Evolutionary conservation across 2,797 vertebrate species (phyloP).

Genomic region (Bucorvus abyssinicus): DNA sequence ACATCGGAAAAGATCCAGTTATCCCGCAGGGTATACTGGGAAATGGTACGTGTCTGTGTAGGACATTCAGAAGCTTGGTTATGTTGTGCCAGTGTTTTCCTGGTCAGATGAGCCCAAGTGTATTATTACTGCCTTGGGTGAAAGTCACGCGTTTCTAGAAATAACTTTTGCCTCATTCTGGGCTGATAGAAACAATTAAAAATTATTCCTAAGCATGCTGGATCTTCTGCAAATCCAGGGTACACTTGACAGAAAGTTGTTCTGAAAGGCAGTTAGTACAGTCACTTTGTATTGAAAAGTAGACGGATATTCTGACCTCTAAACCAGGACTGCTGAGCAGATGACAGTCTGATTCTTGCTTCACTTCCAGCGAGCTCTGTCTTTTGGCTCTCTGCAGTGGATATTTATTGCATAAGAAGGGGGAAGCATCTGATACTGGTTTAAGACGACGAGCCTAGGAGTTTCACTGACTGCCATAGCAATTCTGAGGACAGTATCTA

Average conservation of each 20-base stretch:
- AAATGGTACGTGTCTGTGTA: not conserved
- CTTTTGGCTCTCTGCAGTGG: not conserved
- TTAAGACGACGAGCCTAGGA: not conserved
- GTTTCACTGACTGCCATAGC: not conserved
- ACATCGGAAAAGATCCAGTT: not conserved
- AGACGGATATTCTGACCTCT: not conserved
- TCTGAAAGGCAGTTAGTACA: not conserved
- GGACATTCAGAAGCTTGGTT: not conserved
- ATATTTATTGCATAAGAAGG: not conserved
- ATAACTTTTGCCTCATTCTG: not conserved
- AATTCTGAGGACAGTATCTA: not conserved
- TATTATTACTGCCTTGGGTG: not conserved
- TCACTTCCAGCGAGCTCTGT: not conserved
- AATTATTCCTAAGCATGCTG: not conserved
- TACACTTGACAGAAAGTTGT: not conserved
- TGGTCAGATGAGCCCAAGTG: not conserved
- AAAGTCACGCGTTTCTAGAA: not conserved
- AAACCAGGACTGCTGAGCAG: slow-evolving; percentile 2
- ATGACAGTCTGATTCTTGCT: not conserved
- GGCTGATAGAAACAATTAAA: not conserved
- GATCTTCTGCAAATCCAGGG: not conserved
- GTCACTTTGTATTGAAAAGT: not conserved
- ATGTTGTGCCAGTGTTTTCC: not conserved
- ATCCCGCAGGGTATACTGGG: not conserved
- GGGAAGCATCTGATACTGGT: not conserved